Conservation (phyloP, 2,888 invertebrate genomes). For the Choreutis nemorana region DNA sequence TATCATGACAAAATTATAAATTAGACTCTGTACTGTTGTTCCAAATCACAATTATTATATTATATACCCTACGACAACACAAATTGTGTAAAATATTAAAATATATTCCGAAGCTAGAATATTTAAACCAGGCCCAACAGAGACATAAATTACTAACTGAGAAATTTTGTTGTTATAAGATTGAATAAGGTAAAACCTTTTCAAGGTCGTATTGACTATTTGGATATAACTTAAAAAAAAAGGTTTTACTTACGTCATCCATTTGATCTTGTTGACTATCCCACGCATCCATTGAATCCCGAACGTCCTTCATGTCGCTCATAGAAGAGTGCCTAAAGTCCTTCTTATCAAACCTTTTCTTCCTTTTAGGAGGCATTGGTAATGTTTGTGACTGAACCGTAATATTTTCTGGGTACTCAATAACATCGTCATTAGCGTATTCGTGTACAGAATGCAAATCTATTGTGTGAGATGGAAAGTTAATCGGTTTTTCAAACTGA, state of each 20-base stretch:
- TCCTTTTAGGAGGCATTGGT: constrained; percentile 55
- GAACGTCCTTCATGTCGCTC: constrained; percentile 35
- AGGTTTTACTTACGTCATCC: constrained; percentile 50
- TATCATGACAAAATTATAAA: no score
- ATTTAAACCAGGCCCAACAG: no score
- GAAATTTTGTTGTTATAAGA: no score
- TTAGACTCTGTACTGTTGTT: no score
- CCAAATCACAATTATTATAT: no score
- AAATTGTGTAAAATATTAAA: no score
- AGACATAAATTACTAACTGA: no score
- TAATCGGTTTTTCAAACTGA: constrained; percentile 36
- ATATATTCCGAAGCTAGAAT: no score
- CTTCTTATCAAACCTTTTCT: constrained; percentile 33
- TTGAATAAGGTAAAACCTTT: no score
- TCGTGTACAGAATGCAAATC: constrained; percentile 53
- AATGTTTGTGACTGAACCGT: constrained; percentile 49
- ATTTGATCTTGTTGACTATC: constrained; percentile 26
- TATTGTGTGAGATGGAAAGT: constrained; percentile 30
- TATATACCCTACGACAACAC: no score
- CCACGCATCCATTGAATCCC: constrained; percentile 31
- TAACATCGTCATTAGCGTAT: constrained; percentile 57
- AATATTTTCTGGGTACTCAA: constrained; percentile 61
- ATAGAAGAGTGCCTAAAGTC: constrained; percentile 41
- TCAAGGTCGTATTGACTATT: no score
- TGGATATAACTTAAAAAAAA: no score